Conservation (phyloP, 2,888 invertebrate species). For the Nasonovia ribisnigri region DNA sequence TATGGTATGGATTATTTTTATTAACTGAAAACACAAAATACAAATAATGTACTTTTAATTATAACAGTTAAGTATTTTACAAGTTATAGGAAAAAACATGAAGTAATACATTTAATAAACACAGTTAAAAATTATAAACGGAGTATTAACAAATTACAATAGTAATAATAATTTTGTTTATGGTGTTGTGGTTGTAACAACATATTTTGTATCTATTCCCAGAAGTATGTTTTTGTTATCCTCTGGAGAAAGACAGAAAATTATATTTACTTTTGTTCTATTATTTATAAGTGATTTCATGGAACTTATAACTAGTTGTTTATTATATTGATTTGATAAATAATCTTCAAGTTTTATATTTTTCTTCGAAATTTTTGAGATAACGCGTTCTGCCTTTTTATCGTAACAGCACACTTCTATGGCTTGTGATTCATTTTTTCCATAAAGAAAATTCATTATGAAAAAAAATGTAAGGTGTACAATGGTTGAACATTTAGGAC, state of each 20-base stretch:
- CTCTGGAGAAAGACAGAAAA: not conserved
- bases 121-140: not conserved
- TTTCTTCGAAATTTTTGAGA: not conserved
- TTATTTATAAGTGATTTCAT: not conserved
- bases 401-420: constrained; percentile 36
- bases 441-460: constrained; percentile 42
- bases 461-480: constrained; percentile 26
- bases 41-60: not conserved
- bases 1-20: not conserved
- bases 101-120: not conserved
- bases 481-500: not conserved
- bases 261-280: constrained; percentile 32
- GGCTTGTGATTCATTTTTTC: not conserved
- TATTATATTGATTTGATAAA: not conserved
- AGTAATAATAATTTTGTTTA: not conserved
- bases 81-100: not conserved
- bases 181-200: not conserved
- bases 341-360: constrained; percentile 28
- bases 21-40: not conserved
- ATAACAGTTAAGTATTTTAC: too few relatives aligned
- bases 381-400: not conserved
- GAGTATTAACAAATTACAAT: not conserved
- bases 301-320: not conserved
- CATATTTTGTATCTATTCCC: constrained; percentile 20
- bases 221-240: constrained; percentile 18